Evolutionary conservation across 2,797 vertebrate species (phyloP).

Genomic region (Enteromius trimaculatus): DNA sequence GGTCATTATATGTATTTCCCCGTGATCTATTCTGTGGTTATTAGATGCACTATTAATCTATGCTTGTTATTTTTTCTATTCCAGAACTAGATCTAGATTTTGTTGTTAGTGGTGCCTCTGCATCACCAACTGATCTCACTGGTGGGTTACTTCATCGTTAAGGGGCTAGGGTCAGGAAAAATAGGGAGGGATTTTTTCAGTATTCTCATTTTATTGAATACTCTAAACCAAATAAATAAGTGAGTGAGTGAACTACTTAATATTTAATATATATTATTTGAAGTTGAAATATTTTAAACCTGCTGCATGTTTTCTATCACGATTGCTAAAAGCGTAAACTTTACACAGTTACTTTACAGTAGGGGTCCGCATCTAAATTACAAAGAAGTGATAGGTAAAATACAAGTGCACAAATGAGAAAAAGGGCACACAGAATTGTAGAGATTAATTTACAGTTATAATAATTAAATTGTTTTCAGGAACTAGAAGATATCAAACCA

Average conservation of each 20-base stretch:
- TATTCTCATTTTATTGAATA: neutral
- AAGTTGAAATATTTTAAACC: neutral
- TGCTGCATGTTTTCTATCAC: neutral
- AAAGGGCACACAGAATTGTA: too few species aligned
- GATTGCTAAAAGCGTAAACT: neutral
- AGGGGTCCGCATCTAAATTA: too few species aligned
- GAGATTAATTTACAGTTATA: too few species aligned
- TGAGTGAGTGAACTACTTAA: too few species aligned
- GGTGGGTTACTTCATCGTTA: neutral
- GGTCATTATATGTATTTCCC: neutral
- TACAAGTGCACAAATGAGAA: too few species aligned
- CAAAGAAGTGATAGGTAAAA: too few species aligned
- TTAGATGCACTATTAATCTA: neutral
- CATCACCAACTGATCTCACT: neutral
- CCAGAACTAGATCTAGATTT: neutral
- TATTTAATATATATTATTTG: neutral
- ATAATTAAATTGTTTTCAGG: too few species aligned
- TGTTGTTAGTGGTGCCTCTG: fast-evolving
- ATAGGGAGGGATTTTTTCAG: neutral
- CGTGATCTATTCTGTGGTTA: neutral
- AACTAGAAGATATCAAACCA: too few species aligned
- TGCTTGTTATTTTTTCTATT: neutral
- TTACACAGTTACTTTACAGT: too few species aligned
- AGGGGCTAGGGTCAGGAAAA: neutral
- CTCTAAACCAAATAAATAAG: neutral